Evolutionary conservation across 2,888 invertebrate species (phyloP).

Genomic region (Acleris emargana): DNA sequence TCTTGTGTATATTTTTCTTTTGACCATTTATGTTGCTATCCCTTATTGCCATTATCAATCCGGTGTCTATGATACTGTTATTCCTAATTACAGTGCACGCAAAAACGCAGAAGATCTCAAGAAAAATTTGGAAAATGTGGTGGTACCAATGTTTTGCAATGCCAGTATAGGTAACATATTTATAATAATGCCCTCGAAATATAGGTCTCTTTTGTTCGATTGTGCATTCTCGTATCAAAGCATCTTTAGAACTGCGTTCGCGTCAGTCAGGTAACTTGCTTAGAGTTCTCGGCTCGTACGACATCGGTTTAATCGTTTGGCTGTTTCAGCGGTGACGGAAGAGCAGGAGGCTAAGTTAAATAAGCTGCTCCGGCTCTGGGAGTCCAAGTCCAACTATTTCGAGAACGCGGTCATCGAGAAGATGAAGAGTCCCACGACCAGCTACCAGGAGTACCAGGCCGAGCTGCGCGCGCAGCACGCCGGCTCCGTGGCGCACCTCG

Average conservation of each 20-base stretch:
- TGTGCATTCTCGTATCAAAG: constrained; percentile 75
- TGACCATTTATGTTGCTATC: constrained; percentile 43
- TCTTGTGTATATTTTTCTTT: constrained; percentile 1
- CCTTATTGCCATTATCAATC: constrained; percentile 62
- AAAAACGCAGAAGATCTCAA: constrained; percentile 97
- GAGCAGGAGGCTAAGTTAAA: constrained; percentile 96
- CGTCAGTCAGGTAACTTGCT: constrained; percentile 79
- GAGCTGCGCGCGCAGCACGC: constrained; percentile 92
- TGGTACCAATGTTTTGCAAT: constrained; percentile 99
- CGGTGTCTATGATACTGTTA: constrained; percentile 82
- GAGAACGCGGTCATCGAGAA: constrained; percentile 92
- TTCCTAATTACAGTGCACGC: constrained; percentile 91
- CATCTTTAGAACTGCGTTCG: constrained; percentile 73
- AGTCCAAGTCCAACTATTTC: constrained; percentile 96
- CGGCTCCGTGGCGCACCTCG: constrained; percentile 89
- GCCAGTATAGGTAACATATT: constrained; percentile 89
- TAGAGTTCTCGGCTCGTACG: constrained; percentile 62
- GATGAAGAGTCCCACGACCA: constrained; percentile 92
- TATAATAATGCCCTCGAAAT: constrained; percentile 82
- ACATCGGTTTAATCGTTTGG: constrained; percentile 71
- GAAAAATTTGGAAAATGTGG: constrained; percentile 96
- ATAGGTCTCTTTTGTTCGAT: constrained; percentile 76
- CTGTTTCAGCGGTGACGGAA: constrained; percentile 89
- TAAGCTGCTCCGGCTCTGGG: constrained; percentile 97
- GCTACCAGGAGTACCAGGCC: constrained; percentile 95